Evolutionary conservation across 2,888 invertebrate species (phyloP).

Genomic region (Phlogophora meticulosa): DNA sequence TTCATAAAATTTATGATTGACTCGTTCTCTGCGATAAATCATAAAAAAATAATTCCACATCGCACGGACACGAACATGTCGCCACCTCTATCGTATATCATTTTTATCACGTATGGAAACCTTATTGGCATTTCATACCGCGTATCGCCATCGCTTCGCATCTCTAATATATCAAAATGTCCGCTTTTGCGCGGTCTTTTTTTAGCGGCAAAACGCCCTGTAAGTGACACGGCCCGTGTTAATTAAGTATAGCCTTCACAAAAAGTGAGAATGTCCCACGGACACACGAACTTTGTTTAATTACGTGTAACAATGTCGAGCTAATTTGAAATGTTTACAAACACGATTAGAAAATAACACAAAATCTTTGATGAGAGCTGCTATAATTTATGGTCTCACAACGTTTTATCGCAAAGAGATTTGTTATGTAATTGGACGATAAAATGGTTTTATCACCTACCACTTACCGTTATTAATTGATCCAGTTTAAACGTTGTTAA

Average conservation of each 20-base stretch:
- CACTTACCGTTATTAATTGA: constrained; percentile 50
- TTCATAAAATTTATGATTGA: constrained; percentile 35
- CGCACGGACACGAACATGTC: constrained; percentile 23
- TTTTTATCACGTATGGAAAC: constrained; percentile 41
- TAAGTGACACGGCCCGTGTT: constrained; percentile 60
- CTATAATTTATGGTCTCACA: constrained; percentile 30
- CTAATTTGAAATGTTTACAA: constrained; percentile 41
- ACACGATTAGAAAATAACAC: constrained; percentile 41
- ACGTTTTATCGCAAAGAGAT: constrained; percentile 45
- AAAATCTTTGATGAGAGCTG: constrained; percentile 3
- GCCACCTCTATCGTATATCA: constrained; percentile 46
- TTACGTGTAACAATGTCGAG: constrained; percentile 33
- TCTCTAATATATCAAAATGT: constrained; percentile 67
- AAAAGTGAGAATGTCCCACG: constrained; percentile 55
- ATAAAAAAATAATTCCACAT: constrained; percentile 25
- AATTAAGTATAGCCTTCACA: constrained; percentile 56
- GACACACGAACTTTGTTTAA: constrained; percentile 32
- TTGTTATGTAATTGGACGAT: constrained; percentile 47
- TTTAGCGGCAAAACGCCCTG: constrained; percentile 49
- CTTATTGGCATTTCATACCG: constrained; percentile 44
- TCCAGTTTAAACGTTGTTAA: constrained; percentile 38
- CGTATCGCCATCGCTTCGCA: constrained; percentile 44
- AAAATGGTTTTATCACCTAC: constrained; percentile 40
- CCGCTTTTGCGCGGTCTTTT: constrained; percentile 41
- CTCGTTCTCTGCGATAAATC: constrained; percentile 12